phyloP scores from a whole-genome alignment of 2,113 vertebrate genomes.

The Anseranas semipalmata region DNA sequence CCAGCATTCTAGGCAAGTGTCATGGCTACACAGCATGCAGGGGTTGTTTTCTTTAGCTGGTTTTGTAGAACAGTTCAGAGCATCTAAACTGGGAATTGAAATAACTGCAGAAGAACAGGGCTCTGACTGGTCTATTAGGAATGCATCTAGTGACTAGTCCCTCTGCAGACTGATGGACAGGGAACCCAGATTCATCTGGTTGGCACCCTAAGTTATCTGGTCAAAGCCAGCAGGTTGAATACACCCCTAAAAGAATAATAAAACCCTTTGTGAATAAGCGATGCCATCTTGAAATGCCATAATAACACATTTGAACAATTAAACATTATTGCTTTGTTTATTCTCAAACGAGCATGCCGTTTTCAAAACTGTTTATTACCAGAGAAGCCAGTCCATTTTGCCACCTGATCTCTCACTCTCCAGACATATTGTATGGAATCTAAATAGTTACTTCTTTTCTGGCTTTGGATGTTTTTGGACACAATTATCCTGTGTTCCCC shows the following conservation, averaged over 20 bases:
- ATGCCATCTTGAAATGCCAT: neutral
- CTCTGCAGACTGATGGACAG: neutral
- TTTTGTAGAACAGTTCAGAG: neutral
- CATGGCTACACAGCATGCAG: neutral
- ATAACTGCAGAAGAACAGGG: neutral
- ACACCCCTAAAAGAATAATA: neutral
- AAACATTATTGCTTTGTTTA: slow-evolving; percentile 5
- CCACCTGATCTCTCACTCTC: neutral
- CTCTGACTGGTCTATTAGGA: neutral
- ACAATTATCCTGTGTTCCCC: neutral
- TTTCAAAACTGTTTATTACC: neutral
- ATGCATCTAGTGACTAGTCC: neutral
- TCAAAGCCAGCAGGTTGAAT: neutral
- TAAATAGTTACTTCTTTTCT: neutral
- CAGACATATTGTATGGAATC: neutral
- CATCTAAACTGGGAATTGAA: neutral
- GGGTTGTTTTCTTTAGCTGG: neutral
- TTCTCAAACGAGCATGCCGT: neutral
- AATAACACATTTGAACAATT: slow-evolving; percentile 10
- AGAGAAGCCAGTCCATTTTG: neutral
- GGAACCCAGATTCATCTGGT: neutral
- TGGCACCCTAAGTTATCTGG: neutral
- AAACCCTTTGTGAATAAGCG: neutral
- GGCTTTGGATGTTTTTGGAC: neutral
- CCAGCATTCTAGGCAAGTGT: neutral